A percentile compares a stretch with the other conserved stretches of the same genome.
Evolutionary conservation across 2,113 vertebrate genomes (phyloP).

Genomic region (Pedionomus torquatus): DNA sequence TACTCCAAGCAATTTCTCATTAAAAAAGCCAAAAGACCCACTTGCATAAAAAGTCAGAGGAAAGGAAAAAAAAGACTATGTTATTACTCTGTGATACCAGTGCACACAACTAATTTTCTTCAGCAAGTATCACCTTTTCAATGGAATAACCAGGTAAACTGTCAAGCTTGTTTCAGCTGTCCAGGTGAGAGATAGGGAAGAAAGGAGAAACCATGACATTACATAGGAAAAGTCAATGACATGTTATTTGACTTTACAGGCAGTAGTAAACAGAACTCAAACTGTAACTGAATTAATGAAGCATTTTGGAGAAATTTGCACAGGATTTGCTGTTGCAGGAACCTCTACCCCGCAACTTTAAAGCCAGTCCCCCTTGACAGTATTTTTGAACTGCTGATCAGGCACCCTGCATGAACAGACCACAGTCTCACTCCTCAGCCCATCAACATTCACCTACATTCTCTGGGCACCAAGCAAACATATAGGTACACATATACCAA

Average conservation of each 20-base stretch:
- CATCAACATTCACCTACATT: fast-evolving
- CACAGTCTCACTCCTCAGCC: neutral
- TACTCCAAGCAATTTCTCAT: neutral
- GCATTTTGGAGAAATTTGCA: neutral
- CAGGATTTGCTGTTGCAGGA: neutral
- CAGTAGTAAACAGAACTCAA: neutral
- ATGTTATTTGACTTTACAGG: neutral
- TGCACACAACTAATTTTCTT: neutral
- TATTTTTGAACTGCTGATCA: neutral
- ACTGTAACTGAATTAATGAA: neutral
- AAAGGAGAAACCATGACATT: neutral
- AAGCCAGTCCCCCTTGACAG: neutral
- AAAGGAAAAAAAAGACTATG: neutral
- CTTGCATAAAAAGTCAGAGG: neutral
- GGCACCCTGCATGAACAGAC: neutral
- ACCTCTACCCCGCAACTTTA: neutral
- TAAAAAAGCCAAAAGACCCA: neutral
- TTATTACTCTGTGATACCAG: neutral
- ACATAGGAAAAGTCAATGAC: neutral
- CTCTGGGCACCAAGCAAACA: neutral
- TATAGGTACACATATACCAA: neutral
- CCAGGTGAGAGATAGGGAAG: neutral
- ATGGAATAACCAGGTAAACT: neutral
- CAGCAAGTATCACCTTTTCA: neutral
- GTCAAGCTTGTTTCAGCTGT: neutral